Conservation (phyloP, 1,140 invertebrate species). For the Anadara kagoshimensis region DNA sequence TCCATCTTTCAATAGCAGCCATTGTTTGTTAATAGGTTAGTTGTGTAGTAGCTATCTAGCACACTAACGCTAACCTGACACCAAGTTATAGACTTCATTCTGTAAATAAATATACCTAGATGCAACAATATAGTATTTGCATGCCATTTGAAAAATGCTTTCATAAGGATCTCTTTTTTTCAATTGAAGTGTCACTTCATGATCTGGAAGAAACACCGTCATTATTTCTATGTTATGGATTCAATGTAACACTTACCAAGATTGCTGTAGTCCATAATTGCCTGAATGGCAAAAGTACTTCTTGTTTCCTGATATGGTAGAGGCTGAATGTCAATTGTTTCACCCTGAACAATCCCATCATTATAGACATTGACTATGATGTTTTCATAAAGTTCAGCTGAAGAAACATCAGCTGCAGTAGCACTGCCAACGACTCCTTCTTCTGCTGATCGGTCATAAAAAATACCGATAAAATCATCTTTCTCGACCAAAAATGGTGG, state of each 20-base stretch:
- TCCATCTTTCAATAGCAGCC: too few relatives aligned
- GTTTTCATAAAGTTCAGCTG: slow-evolving; percentile 59
- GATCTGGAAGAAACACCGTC: too few relatives aligned
- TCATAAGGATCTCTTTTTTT: too few relatives aligned
- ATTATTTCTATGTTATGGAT: too few relatives aligned
- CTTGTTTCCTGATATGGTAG: slow-evolving; percentile 35
- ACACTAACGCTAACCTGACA: too few relatives aligned
- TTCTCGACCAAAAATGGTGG: slow-evolving; percentile 52
- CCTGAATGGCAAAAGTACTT: slow-evolving; percentile 62
- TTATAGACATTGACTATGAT: slow-evolving; percentile 55
- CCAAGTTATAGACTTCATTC: too few relatives aligned
- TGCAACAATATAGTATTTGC: too few relatives aligned
- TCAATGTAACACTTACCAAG: slow-evolving; percentile 8
- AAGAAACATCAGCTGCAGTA: slow-evolving; percentile 48
- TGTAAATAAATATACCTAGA: too few relatives aligned
- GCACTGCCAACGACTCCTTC: slow-evolving; percentile 61
- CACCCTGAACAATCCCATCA: slow-evolving; percentile 45
- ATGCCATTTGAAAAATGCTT: background rate
- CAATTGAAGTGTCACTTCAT: too few relatives aligned
- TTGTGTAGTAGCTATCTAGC: too few relatives aligned
- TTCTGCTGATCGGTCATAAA: slow-evolving; percentile 53
- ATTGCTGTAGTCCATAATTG: slow-evolving; percentile 58
- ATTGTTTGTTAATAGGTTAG: too few relatives aligned
- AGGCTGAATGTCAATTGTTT: slow-evolving; percentile 45
- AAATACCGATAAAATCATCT: slow-evolving; percentile 66